Percentiles rank a stretch among this genome's conserved stretches.
These are phyloP conservation scores for Neotoma lepida DNA, from an alignment of 2,113 vertebrate genomes.

Conservation along the genomic window DNA sequence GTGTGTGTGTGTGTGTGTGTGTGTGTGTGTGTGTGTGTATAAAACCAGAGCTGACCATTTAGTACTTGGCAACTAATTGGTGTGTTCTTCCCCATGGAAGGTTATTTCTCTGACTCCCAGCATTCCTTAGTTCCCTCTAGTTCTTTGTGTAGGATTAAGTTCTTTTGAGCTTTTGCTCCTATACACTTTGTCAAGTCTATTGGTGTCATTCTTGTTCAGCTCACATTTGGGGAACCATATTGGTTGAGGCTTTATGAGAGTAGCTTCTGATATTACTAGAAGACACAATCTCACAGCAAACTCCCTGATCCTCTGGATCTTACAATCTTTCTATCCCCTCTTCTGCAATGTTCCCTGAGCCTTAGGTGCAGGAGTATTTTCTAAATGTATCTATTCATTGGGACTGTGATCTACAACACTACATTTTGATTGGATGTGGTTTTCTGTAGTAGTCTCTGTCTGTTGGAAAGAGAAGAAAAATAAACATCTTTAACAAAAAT, in stretches of 20 bases:
- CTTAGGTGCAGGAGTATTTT: background rate
- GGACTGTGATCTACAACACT: background rate
- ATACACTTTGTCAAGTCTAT: background rate
- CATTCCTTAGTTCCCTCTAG: no score
- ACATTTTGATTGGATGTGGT: background rate
- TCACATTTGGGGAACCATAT: background rate
- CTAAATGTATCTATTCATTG: background rate
- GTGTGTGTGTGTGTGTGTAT: no score
- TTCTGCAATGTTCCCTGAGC: background rate
- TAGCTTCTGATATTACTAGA: background rate
- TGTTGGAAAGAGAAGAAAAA: background rate
- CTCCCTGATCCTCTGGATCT: background rate
- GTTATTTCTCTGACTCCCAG: background rate
- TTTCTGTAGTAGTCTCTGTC: background rate
- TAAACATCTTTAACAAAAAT: background rate
- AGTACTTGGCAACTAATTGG: background rate
- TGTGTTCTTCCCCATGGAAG: background rate
- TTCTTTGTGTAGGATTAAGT: background rate
- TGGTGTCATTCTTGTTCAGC: background rate
- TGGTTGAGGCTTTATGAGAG: background rate
- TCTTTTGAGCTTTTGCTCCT: background rate
- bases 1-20: no score
- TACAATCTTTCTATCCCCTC: no score
- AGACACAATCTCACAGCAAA: background rate
- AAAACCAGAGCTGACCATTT: background rate